Conservation (phyloP, 1,140 invertebrate species). For the Dinoponera quadriceps region DNA sequence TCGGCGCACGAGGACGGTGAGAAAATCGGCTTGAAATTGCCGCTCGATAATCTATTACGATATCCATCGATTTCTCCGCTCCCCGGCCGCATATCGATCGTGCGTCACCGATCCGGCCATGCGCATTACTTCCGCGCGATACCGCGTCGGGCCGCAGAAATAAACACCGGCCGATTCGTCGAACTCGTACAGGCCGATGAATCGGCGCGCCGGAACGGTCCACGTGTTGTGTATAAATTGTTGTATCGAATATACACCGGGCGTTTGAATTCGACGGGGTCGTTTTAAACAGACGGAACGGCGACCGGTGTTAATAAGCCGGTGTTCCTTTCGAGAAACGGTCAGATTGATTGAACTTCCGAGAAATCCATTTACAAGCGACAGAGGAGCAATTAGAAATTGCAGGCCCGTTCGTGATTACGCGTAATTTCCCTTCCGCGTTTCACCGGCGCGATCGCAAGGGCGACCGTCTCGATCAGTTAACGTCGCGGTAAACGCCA, state of each 20-base stretch:
- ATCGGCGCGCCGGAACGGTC: not conserved
- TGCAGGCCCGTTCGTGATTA: not conserved
- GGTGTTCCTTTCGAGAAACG: not conserved
- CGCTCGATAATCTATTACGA: constrained; percentile 28
- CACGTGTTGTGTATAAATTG: not conserved
- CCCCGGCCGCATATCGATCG: not conserved
- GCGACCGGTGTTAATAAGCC: constrained; percentile 10
- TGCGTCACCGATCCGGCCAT: constrained; percentile 5
- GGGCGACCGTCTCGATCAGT: not conserved
- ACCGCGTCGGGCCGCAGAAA: constrained; percentile 5
- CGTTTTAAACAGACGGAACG: constrained; percentile 1
- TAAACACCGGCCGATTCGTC: constrained; percentile 28
- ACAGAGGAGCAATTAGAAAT: not conserved
- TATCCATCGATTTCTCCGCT: constrained; percentile 49
- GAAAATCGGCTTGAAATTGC: constrained; percentile 43
- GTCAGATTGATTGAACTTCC: not conserved
- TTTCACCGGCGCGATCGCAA: not conserved
- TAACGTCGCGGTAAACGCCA: not conserved
- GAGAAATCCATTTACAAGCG: constrained; percentile 2
- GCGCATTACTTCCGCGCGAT: constrained; percentile 12
- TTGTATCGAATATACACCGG: constrained; percentile 5
- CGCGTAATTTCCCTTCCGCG: not conserved
- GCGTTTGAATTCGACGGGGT: constrained; percentile 4
- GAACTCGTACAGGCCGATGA: not conserved
- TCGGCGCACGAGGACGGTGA: not conserved